These are phyloP conservation scores for Ectropis grisescens DNA, from an alignment of 1,140 invertebrate species.

Conservation along the genomic window DNA sequence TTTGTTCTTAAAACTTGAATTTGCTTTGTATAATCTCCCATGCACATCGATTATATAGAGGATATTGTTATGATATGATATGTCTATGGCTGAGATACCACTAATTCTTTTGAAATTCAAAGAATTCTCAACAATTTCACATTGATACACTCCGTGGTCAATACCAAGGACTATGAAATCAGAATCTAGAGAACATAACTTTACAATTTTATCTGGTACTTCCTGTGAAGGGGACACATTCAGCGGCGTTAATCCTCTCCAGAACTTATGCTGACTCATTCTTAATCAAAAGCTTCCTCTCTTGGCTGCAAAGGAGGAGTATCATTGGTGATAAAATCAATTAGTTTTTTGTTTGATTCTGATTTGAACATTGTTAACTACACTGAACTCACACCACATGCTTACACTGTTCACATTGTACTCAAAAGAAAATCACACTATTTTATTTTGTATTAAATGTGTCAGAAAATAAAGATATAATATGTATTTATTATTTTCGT, in stretches of 20 bases:
- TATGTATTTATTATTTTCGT: no score
- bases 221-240: constrained; percentile 37
- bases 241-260: constrained; percentile 48
- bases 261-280: constrained; percentile 62
- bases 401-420: no score
- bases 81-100: constrained; percentile 70
- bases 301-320: constrained; percentile 24
- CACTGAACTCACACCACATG: no score
- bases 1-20: constrained; percentile 65
- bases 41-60: constrained; percentile 74
- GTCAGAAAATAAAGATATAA: no score
- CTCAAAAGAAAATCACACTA: no score
- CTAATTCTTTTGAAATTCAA: constrained; percentile 49
- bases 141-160: constrained; percentile 58
- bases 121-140: constrained; percentile 38
- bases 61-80: constrained; percentile 72
- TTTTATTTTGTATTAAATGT: no score
- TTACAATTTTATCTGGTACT: constrained; percentile 58
- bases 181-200: constrained; percentile 47
- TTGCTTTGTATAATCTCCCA: constrained; percentile 74
- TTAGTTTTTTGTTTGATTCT: no score
- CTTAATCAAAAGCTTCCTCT: constrained; percentile 35
- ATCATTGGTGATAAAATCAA: constrained; percentile 18
- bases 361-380: no score
- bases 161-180: constrained; percentile 57